A percentile compares a stretch with the other conserved stretches of the same genome.
phyloP scores from a whole-genome alignment of 2,888 invertebrate genomes.

The Elmis aenea region DNA sequence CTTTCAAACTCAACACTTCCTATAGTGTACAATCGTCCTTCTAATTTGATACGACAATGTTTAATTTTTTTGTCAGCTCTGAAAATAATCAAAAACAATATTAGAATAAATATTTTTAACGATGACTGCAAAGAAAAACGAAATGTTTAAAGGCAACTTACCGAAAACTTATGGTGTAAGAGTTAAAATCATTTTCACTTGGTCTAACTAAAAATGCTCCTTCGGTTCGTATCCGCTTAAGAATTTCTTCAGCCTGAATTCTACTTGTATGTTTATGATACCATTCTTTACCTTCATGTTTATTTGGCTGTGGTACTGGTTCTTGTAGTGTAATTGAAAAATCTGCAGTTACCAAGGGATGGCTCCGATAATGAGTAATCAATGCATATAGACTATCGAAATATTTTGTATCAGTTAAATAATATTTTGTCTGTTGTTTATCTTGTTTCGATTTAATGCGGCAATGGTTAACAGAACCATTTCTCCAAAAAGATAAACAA shows the following conservation, averaged over 20 bases:
- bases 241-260: constrained; percentile 80
- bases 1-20: constrained; percentile 93
- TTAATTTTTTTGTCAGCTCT: constrained; percentile 93
- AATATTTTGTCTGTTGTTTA: constrained; percentile 83
- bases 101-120: neutral
- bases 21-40: constrained; percentile 85
- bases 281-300: constrained; percentile 92
- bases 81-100: constrained; percentile 29
- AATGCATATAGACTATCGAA: constrained; percentile 91
- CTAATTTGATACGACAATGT: constrained; percentile 91
- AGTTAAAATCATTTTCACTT: constrained; percentile 78
- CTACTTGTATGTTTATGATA: constrained; percentile 79
- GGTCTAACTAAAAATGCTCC: constrained; percentile 94
- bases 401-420: constrained; percentile 78
- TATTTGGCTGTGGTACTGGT: constrained; percentile 92
- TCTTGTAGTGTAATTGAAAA: constrained; percentile 83
- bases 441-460: constrained; percentile 87
- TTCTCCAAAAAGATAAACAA: constrained; percentile 90
- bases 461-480: constrained; percentile 86
- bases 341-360: constrained; percentile 83
- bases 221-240: constrained; percentile 78
- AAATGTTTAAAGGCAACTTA: constrained; percentile 37
- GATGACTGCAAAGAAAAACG: neutral
- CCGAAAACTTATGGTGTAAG: constrained; percentile 93
- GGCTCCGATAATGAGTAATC: constrained; percentile 82